Base-by-base conservation (phyloP, 1,140 invertebrate genomes). In the Diuraphis noxia region DNA sequence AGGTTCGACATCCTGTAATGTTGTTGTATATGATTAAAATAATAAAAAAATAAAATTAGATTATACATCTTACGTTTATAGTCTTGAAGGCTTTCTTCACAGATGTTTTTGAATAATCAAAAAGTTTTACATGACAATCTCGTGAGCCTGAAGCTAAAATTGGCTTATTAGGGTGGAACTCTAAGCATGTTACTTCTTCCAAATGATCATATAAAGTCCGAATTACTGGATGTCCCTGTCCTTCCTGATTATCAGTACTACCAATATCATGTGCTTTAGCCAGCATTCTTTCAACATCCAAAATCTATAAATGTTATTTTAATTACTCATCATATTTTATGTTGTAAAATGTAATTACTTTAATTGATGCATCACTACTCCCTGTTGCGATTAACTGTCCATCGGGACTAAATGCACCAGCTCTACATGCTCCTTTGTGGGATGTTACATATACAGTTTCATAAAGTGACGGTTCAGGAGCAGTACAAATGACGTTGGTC, bases 81-180 rank as follows among this genome's bases (percentile, higher is more conserved):
- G 97, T 98, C 93, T 98, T 98, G 94, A 98, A 98, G 0, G 99
- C 98, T 94, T 99, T 99, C 94, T 99, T 99, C 0, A 99, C 98
- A 6, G 98, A 99, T 0, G 98, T 98, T 94, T 99, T 99, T 38
- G 98, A 98, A 93, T 98, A 99, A 93, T 99, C 99, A 94, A 99
- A 99, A 36, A 99, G 95, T 94, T 99, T 98, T 40, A 99, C 96
- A 10, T 97, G 98, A 93, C 96, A 97, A 94, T 99, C 99, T 89
- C 96, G 95, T 72, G 98, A 98, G 0, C 98, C 99, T 17, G 98
- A 99, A 1, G 97, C 97, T 36, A 99, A 95, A 93, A 99, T 97
- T 92, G 98, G 97, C 93, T 98, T 97, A 82, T 96, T 95, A 1
- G 99, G 99, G 94, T 99, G 99, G 94, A 99, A 99, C 93, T 99